A percentile compares a stretch with the other conserved stretches of the same genome.
phyloP scores from a whole-genome alignment of 2,797 vertebrate species.

The Chromis chromis region DNA sequence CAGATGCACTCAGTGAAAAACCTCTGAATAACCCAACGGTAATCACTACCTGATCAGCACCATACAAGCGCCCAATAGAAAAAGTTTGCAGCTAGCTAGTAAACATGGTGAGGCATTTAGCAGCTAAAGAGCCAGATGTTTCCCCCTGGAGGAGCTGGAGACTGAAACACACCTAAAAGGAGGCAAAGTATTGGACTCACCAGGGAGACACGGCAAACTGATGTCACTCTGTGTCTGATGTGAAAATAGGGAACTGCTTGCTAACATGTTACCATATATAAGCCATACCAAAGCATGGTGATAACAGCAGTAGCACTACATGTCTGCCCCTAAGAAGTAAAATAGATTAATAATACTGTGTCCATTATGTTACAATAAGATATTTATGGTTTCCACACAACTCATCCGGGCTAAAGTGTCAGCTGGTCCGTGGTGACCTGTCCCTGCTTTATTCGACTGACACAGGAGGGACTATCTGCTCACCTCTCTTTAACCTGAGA shows the following conservation, averaged over 20 bases:
- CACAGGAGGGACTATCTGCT: not conserved
- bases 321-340: no score
- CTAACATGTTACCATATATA: not conserved
- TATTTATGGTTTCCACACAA: slow-evolving; percentile 10
- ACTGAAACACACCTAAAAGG: not conserved
- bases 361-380: not conserved
- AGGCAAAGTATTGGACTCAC: not conserved
- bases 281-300: not conserved
- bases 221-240: not conserved
- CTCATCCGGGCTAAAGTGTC: not conserved
- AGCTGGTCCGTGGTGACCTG: slow-evolving; percentile 1
- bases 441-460: not conserved
- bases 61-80: not conserved
- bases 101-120: not conserved
- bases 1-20: not conserved
- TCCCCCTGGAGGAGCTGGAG: not conserved
- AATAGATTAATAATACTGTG: not conserved
- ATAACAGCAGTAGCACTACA: not conserved
- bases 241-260: not conserved
- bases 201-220: not conserved
- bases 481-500: slow-evolving; percentile 30
- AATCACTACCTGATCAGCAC: not conserved
- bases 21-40: no score
- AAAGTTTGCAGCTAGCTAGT: not conserved
- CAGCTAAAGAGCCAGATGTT: not conserved